Base-by-base conservation (phyloP, 2,888 invertebrate species). In the Camponotus fellah region DNA sequence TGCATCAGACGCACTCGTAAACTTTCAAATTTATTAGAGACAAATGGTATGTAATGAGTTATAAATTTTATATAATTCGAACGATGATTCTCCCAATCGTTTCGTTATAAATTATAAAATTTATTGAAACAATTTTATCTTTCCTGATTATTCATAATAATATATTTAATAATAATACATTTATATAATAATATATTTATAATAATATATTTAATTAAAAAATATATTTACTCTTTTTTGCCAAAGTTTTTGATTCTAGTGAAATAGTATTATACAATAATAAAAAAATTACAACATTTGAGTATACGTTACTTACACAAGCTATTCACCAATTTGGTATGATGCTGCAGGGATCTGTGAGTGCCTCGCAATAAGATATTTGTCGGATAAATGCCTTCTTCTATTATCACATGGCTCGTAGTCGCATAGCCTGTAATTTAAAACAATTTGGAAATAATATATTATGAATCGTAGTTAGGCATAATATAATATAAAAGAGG, bases 371-470 rank as follows among this genome's bases (percentile, higher is more conserved):
- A 82, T 62, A 49, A 85, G 82, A 88, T 77, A 81, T 83, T 49
- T 65, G 71, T 66, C 79, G 83, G 85, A 87, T 85, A 83, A 82
- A 83, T 84, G 83, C 85, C 87, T 82, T 88, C 88, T 77, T 32
- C 80, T 85, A 88, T 89, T 89, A 90, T 86, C 85, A 71, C 68
- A 65, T 84, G 58, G 64, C 56, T 89, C 83, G 66, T 53, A 34
- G 68, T 79, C 56, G 75, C 84, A 84, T 76, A 88, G 89, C 81
- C 90, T 92, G 89, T 91, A 92, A 93, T 93, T 93, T 92, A 91
- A 93, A 92, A 92, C 90, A 92, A 92, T 92, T 92, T 91, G 79
- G 87, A 90, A 92, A 92, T 92, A 88, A 88, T 88, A 87, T 90
- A 91, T 91, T 90, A 88, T 86, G 87, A 91, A 87, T 91, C 87